phyloP scores from a whole-genome alignment of 2,888 invertebrate genomes.

The Schizotus pectinicornis region DNA sequence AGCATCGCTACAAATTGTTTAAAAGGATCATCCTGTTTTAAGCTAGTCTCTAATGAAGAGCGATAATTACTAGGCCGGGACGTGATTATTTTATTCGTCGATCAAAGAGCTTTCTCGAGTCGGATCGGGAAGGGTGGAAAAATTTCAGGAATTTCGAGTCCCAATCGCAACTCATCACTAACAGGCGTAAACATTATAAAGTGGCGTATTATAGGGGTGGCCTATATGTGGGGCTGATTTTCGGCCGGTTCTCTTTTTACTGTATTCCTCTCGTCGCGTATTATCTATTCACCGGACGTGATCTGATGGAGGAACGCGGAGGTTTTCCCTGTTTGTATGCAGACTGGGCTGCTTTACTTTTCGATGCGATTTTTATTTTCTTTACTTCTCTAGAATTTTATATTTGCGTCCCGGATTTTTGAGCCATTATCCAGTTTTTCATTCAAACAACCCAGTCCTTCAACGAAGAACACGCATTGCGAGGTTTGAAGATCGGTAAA shows the following conservation, averaged over 20 bases:
- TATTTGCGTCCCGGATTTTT: no score
- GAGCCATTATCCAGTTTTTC: no score
- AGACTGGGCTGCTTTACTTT: slow-evolving; percentile 10
- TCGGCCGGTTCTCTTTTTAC: slow-evolving; percentile 13
- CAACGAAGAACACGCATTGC: no score
- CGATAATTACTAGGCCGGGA: slow-evolving; percentile 12
- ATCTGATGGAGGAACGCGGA: background rate
- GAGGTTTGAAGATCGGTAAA: no score
- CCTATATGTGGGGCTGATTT: background rate
- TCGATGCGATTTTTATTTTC: background rate
- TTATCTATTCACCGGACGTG: slow-evolving; percentile 21
- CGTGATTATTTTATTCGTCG: background rate
- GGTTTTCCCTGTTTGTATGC: slow-evolving; percentile 14
- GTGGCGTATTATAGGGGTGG: slow-evolving; percentile 4
- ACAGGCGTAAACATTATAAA: slow-evolving; percentile 14
- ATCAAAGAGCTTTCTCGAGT: slow-evolving; percentile 1
- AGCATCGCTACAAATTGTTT: slow-evolving; percentile 11
- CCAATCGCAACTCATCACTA: slow-evolving; percentile 7
- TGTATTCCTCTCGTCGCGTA: slow-evolving; percentile 14
- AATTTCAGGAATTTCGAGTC: no score
- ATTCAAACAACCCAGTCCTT: no score
- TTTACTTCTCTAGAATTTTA: no score
- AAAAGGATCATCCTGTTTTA: slow-evolving; percentile 8
- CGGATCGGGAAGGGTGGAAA: no score
- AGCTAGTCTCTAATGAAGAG: slow-evolving; percentile 8